Percentiles rank a stretch among this genome's conserved stretches.
These are phyloP conservation scores for Engystomops pustulosus DNA, from an alignment of 2,113 vertebrate genomes.

Conservation along the genomic window DNA sequence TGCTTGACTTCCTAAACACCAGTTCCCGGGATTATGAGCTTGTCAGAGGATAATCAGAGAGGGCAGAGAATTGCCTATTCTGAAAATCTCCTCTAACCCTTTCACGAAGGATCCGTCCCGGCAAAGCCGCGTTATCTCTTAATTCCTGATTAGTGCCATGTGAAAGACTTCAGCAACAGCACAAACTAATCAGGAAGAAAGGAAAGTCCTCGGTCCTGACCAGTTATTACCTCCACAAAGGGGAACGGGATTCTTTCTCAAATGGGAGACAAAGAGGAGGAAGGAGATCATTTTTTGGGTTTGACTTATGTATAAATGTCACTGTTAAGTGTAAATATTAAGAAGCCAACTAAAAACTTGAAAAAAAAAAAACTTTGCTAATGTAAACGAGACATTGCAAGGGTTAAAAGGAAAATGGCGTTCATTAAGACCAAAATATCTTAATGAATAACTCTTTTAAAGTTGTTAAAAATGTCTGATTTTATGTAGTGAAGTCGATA, in stretches of 20 bases:
- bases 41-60: conserved; percentile 83
- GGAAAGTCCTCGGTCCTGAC: conserved; percentile 43
- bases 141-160: conserved; percentile 83
- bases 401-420: too few relatives aligned
- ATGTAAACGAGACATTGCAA: too few relatives aligned
- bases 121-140: conserved; percentile 79
- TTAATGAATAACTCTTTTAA: too few relatives aligned
- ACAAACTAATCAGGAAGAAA: conserved; percentile 77
- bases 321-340: too few relatives aligned
- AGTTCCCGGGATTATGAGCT: conserved; percentile 84
- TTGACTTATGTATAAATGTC: too few relatives aligned
- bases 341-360: too few relatives aligned
- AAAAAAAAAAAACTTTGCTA: too few relatives aligned
- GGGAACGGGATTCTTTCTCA: not conserved
- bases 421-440: too few relatives aligned
- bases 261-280: not conserved
- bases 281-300: too few relatives aligned
- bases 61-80: conserved; percentile 85
- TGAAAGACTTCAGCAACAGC: conserved; percentile 79
- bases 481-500: too few relatives aligned
- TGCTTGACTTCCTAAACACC: conserved; percentile 86
- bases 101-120: conserved; percentile 68
- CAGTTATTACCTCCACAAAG: conserved; percentile 61
- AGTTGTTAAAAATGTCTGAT: too few relatives aligned
- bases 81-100: conserved; percentile 76